Percentiles rank a stretch among this genome's conserved stretches.
Conservation (phyloP, 2,113 vertebrate genomes). For the Brienomyrus longianalis region DNA sequence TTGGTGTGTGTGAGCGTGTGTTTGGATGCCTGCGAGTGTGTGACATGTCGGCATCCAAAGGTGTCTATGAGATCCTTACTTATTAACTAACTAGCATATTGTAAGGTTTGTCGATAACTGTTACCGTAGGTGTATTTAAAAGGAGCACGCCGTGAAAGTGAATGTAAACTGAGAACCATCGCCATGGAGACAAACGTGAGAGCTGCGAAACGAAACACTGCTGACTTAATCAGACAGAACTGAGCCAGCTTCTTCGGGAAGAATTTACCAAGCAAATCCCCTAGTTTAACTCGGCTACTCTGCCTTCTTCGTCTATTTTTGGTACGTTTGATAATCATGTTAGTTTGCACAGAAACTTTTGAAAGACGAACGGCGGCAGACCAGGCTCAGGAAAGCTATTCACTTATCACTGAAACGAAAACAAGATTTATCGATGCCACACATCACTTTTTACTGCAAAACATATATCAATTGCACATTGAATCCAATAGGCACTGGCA, state of each 20-base stretch:
- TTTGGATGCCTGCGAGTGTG: not conserved
- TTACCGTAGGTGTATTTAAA: conserved; percentile 15
- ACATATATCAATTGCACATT: not conserved
- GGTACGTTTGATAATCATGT: not conserved
- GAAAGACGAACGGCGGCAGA: not conserved
- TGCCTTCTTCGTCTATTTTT: not conserved
- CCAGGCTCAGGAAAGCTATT: not conserved
- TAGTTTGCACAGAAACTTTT: not conserved
- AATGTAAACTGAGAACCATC: conserved; percentile 42
- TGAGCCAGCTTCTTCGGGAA: not conserved
- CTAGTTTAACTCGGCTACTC: not conserved
- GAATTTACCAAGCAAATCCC: not conserved
- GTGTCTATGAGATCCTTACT: not conserved
- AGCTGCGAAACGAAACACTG: conserved; percentile 11
- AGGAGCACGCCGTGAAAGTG: conserved; percentile 13
- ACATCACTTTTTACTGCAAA: not conserved
- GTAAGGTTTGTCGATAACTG: not conserved
- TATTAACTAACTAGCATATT: not conserved
- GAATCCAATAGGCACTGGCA: not conserved
- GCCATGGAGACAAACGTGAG: conserved; percentile 45
- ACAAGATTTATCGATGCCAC: not conserved
- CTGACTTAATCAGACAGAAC: not conserved
- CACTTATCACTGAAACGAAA: not conserved
- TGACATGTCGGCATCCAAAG: not conserved
- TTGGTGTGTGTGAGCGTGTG: not conserved